Evolutionary conservation across 2,113 vertebrate genomes (phyloP).

Genomic region (Platysternon megacephalum): DNA sequence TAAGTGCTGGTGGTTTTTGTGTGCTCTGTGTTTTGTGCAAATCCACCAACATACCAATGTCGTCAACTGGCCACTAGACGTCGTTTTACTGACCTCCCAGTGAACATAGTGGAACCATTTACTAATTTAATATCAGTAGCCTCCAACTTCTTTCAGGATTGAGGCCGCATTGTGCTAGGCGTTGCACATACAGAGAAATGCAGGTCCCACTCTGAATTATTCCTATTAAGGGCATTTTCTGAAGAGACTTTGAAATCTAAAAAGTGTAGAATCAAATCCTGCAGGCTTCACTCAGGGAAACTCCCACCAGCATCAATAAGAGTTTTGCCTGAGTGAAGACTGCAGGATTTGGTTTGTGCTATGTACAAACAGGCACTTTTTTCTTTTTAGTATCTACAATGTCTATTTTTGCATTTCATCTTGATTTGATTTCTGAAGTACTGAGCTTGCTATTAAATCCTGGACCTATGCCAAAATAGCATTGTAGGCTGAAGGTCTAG

Average conservation of each 20-base stretch:
- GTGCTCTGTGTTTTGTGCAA: no score
- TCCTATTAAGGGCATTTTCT: no score
- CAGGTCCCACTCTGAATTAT: background rate
- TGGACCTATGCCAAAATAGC: background rate
- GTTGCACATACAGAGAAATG: background rate
- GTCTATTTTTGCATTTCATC: background rate
- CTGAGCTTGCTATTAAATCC: background rate
- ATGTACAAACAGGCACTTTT: background rate
- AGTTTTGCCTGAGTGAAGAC: no score
- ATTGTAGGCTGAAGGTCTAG: background rate
- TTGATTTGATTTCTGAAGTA: background rate
- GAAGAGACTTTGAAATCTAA: background rate
- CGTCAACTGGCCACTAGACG: no score
- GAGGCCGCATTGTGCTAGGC: background rate
- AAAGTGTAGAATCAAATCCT: no score
- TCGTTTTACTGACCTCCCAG: no score
- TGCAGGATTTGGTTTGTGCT: background rate
- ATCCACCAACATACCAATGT: no score
- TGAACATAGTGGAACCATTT: no score
- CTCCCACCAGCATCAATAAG: background rate
- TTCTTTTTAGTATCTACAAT: no score
- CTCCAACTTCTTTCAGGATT: background rate
- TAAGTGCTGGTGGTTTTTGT: no score
- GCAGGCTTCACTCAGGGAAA: background rate
- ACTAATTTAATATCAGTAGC: background rate